Base-by-base conservation (phyloP, 2,888 invertebrate species). In the Pollenia labialis region DNA sequence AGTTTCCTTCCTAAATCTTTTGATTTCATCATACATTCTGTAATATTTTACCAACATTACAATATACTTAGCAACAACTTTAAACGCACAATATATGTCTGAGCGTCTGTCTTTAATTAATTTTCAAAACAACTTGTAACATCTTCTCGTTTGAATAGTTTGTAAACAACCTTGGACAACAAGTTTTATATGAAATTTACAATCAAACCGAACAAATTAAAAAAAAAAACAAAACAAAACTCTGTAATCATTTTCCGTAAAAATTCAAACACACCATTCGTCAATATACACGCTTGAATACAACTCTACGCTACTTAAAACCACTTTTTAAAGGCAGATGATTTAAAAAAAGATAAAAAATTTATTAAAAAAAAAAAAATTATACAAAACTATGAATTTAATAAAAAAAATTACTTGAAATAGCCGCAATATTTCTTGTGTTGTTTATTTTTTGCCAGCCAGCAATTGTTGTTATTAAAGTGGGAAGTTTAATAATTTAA, bases 141-240 rank as follows among this genome's bases (percentile, higher is more conserved):
- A 71, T 72, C 62, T 74, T 81, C 48, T 56, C 72, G 56, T 16
- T 54, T 62, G 32, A 76, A 76, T 76, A 62, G 23, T 69, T 42
- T 56, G 14, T 11, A 23, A 42, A 10, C 69, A 86, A 80, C 85
- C 85, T 86, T 86, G 85, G 75, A 75, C 69, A 86, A 82, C 82
- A 79, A 80, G 81, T 85, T 85, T 72, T 62, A 68, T 68, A 46
- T 32, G 6, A 44, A 40, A 71, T 40, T 1, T 10, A 62, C 18
- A 80, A 62, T 50, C 10, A 77, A 68, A 48, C 14, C 14, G 66
- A 68, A 48, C 14, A 48, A 56, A 62, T 58, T 44, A 58, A 23
- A 12, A 42, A 9, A 56, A 40, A 52, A 23, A 44, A 68, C 10
- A 14, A 72, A 64, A 56, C 7, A 42, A 56, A 16, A 32, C 12